Evolutionary conservation across 2,888 invertebrate species (phyloP), one percentile per base, ranked within the genome.

Genomic region (Athalia rosae): DNA sequence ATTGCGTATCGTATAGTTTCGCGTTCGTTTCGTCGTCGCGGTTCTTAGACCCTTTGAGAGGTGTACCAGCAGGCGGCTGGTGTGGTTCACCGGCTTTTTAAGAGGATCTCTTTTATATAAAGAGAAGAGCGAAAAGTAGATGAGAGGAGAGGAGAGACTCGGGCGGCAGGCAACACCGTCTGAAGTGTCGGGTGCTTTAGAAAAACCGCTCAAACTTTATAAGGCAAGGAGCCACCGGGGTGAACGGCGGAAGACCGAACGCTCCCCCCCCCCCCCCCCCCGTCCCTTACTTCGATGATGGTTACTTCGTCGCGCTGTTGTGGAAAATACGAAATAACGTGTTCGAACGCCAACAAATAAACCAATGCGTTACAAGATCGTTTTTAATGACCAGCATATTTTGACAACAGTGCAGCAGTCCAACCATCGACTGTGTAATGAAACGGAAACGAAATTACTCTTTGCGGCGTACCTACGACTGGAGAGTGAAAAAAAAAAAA

Each of bases 301-400:
- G 28, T 28, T 28, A 28, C 28, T 28, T 28, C 28, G 28, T 28
- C 28, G 28, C 28, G 28, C 28, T 28, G 28, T 28, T 28, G n/a
- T n/a, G 28, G 28, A 28, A 28, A 28, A 28, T 28, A 28, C 28
- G 2, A 28, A 28, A 28, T 1, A 28, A n/a, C n/a, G n/a, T n/a
- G n/a, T n/a, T n/a, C n/a, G n/a, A n/a, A n/a, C n/a, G n/a, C 28
- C 28, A 28, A 28, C 28, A 28, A 28, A 28, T 28, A 28, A 28
- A 28, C 28, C 28, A 28, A 28, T 28, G 28, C 28, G 28, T 28
- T 28, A 28, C 28, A 28, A 28, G 28, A 28, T 28, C 28, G 58
- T 6, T 47, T 82, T 83, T 87, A 88, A 88, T 87, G 87, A 87
- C 88, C 88, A 84, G 81, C 88, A 88, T 88, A 83, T 87, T 87